Evolutionary conservation across 1,140 invertebrate genomes (phyloP).

Genomic region (Brachionus rotundiformis): DNA sequence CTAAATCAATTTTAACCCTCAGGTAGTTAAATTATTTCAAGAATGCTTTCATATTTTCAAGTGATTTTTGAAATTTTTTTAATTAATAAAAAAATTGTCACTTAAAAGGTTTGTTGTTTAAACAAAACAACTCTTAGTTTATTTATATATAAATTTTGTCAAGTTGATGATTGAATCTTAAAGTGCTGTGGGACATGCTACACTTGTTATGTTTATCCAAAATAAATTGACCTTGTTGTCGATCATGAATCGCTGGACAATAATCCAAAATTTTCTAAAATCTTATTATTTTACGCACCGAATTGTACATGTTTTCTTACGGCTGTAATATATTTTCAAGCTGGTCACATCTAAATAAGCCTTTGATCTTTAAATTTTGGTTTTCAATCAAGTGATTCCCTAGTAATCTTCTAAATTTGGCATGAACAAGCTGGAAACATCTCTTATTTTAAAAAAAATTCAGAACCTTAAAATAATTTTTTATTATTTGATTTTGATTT

Average conservation of each 20-base stretch:
- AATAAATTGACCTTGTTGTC: background rate
- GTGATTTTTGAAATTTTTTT: conserved; percentile 1
- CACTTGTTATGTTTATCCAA: background rate
- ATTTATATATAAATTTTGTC: background rate
- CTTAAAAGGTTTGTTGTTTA: conserved; percentile 1
- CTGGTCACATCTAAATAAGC: background rate
- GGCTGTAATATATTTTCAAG: background rate
- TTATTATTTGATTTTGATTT: background rate
- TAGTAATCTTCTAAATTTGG: background rate
- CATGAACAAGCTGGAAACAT: background rate
- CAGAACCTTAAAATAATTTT: background rate
- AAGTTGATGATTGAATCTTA: background rate
- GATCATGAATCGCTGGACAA: background rate
- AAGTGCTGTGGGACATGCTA: background rate
- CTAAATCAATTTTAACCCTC: background rate
- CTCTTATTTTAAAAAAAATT: background rate
- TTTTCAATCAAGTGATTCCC: background rate
- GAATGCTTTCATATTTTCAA: conserved; percentile 9
- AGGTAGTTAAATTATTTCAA: conserved; percentile 16
- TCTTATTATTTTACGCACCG: background rate
- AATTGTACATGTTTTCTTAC: background rate
- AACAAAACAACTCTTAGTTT: background rate
- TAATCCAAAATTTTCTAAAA: background rate
- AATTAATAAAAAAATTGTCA: conserved; percentile 5
- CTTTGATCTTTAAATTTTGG: no score